phyloP scores from a whole-genome alignment of 2,888 invertebrate genomes.

The Drosophila lacicola region DNA sequence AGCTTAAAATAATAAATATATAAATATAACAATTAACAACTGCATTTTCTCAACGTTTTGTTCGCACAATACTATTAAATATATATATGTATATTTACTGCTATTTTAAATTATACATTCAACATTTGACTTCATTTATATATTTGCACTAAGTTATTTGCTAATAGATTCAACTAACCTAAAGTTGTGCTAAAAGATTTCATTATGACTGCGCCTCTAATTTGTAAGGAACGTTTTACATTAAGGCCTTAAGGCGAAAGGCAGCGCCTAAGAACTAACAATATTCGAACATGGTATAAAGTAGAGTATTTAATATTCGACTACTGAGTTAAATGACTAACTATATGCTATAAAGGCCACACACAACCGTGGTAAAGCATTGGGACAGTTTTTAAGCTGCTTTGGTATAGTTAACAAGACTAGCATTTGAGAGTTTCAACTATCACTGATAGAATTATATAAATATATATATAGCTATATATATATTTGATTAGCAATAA shows the following conservation, averaged over 20 bases:
- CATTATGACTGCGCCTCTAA: constrained; percentile 34
- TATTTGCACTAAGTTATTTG: constrained; percentile 67
- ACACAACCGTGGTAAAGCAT: constrained; percentile 78
- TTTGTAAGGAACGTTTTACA: constrained; percentile 71
- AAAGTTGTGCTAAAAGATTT: constrained; percentile 42
- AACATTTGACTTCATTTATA: constrained; percentile 34
- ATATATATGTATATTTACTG: constrained; percentile 57
- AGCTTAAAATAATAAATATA: constrained; percentile 32
- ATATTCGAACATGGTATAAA: constrained; percentile 34
- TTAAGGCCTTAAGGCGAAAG: constrained; percentile 68
- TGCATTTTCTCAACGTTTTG: constrained; percentile 10
- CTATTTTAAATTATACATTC: constrained; percentile 43
- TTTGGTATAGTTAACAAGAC: constrained; percentile 61
- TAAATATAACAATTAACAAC: constrained; percentile 36
- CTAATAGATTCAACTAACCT: constrained; percentile 60
- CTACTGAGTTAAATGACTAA: constrained; percentile 48
- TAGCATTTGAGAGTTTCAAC: constrained; percentile 49
- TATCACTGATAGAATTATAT: constrained; percentile 25
- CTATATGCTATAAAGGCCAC: constrained; percentile 76
- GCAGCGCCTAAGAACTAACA: constrained; percentile 60
- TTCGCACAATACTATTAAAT: constrained; percentile 37
- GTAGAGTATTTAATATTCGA: constrained; percentile 30
- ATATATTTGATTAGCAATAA: constrained; percentile 14
- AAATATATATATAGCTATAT: constrained; percentile 9
- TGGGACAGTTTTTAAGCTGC: constrained; percentile 48